A percentile compares a stretch with the other conserved stretches of the same genome.
These are phyloP conservation scores for Chironomus tentans DNA, from an alignment of 2,888 invertebrate genomes.

Conservation along the genomic window DNA sequence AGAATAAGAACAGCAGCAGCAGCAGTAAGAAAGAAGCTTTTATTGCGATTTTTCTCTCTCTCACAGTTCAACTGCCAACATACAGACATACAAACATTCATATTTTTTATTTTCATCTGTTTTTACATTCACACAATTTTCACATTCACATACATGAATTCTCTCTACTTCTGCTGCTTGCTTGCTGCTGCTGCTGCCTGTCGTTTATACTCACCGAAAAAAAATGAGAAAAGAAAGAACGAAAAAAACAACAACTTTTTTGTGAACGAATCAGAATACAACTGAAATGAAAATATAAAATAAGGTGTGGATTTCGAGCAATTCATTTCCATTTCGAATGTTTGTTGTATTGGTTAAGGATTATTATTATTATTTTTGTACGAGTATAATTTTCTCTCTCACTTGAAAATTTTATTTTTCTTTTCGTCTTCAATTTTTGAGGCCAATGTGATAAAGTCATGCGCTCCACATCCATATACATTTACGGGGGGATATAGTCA, in stretches of 20 bases:
- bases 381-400: conserved; percentile 4
- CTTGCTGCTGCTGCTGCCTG: no score
- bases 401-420: conserved; percentile 1
- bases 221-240: not conserved
- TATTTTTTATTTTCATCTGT: conserved; percentile 20
- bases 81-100: not conserved
- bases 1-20: not conserved
- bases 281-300: conserved; percentile 27
- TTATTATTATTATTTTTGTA: conserved; percentile 26
- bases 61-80: not conserved
- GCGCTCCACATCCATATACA: conserved; percentile 1
- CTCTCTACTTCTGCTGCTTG: not conserved
- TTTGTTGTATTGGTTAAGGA: conserved; percentile 22
- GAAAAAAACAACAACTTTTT: not conserved
- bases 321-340: conserved; percentile 28
- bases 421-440: not conserved
- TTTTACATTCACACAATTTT: conserved; percentile 5
- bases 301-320: conserved; percentile 26
- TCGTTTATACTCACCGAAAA: not conserved
- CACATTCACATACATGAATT: conserved; percentile 4
- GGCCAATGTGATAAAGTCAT: not conserved
- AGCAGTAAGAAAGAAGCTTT: not conserved
- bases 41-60: conserved; percentile 15
- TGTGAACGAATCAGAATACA: conserved; percentile 28
- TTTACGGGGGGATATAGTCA: no score